phyloP scores from a whole-genome alignment of 2,113 vertebrate species.

The Brachyhypopomus gauderio region DNA sequence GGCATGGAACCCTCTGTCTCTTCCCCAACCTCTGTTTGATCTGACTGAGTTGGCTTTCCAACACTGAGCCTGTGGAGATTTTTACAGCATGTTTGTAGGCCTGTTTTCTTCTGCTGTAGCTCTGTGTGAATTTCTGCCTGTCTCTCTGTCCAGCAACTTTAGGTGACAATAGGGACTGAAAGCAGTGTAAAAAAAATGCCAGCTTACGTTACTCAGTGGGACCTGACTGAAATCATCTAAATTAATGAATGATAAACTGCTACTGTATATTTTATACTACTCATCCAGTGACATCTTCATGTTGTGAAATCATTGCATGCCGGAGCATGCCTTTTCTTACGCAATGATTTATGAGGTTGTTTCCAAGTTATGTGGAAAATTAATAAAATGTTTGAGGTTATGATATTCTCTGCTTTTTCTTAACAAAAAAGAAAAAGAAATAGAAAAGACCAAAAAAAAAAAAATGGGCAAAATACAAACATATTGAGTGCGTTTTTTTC shows the following conservation, averaged over 20 bases:
- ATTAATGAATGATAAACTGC: slow-evolving; percentile 78
- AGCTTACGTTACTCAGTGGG: slow-evolving; percentile 76
- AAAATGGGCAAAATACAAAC: neutral
- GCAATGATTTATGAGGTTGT: slow-evolving; percentile 83
- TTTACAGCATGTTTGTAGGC: slow-evolving; percentile 81
- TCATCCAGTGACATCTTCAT: slow-evolving; percentile 80
- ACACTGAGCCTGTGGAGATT: slow-evolving; percentile 72
- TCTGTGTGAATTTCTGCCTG: slow-evolving; percentile 71
- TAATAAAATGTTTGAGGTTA: slow-evolving; percentile 79
- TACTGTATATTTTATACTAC: slow-evolving; percentile 82
- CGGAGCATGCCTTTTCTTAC: slow-evolving; percentile 82
- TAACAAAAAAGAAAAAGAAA: neutral
- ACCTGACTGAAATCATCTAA: slow-evolving; percentile 67
- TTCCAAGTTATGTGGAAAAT: slow-evolving; percentile 79
- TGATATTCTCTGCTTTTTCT: slow-evolving; percentile 8
- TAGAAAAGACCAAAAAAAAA: neutral
- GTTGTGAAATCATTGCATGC: slow-evolving; percentile 84
- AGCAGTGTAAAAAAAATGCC: slow-evolving; percentile 72
- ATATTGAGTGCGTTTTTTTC: too few species aligned
- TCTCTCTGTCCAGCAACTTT: slow-evolving; percentile 72
- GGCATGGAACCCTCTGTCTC: slow-evolving; percentile 53
- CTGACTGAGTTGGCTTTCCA: slow-evolving; percentile 66
- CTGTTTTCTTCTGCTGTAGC: slow-evolving; percentile 77
- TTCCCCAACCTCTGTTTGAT: slow-evolving; percentile 50
- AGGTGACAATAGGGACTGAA: slow-evolving; percentile 70